Evolutionary conservation across 2,888 invertebrate genomes (phyloP).

Genomic region (Oligia strigilis): DNA sequence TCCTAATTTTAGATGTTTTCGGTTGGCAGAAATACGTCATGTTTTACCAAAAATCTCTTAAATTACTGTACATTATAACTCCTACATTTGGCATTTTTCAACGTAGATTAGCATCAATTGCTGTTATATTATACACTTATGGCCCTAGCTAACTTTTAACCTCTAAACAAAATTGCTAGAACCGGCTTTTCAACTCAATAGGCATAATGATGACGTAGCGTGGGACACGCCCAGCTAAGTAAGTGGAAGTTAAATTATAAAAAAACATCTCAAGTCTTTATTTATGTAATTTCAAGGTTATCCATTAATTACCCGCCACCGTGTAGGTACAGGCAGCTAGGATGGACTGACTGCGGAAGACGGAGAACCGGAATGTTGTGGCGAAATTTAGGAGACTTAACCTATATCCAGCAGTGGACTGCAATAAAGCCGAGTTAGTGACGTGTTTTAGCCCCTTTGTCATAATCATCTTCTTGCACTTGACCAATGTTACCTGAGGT

Average conservation of each 20-base stretch:
- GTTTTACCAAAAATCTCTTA: background rate
- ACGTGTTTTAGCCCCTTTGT: background rate
- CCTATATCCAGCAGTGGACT: background rate
- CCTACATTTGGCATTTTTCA: constrained; percentile 5
- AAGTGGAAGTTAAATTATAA: background rate
- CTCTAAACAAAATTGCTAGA: constrained; percentile 11
- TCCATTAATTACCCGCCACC: background rate
- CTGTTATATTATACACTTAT: constrained; percentile 2
- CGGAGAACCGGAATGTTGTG: background rate
- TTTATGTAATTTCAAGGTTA: background rate
- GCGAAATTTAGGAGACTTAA: background rate
- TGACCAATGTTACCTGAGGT: background rate
- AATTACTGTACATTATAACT: background rate
- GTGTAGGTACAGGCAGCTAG: background rate
- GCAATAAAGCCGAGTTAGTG: background rate
- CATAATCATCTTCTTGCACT: background rate
- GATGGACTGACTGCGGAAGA: background rate
- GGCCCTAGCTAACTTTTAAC: background rate
- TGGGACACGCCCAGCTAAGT: no score
- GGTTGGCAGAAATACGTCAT: background rate
- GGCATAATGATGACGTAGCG: background rate
- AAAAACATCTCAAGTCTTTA: background rate
- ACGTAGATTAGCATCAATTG: background rate
- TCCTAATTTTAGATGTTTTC: background rate
- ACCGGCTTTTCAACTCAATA: background rate